phyloP scores from a whole-genome alignment of 1,140 invertebrate species.

The Dreissena rostriformis region DNA sequence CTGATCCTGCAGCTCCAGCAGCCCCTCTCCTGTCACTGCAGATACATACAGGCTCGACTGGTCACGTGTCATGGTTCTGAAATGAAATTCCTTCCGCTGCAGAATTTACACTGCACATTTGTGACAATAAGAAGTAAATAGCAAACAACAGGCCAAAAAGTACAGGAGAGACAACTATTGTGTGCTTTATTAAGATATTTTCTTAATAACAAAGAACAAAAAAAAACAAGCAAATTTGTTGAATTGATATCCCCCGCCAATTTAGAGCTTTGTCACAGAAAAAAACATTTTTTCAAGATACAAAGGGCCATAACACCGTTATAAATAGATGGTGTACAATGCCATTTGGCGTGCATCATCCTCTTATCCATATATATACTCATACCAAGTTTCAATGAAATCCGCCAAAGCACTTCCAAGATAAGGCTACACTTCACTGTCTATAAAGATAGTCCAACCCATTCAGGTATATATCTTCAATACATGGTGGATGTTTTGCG shows the following conservation, averaged over 20 bases:
- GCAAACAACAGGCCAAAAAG: neutral
- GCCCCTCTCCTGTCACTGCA: slow-evolving; percentile 77
- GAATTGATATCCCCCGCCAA: neutral
- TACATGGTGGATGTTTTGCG: neutral
- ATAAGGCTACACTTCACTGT: too few species aligned
- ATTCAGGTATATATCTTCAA: neutral
- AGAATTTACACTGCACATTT: neutral
- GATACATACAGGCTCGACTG: slow-evolving; percentile 41
- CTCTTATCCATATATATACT: too few species aligned
- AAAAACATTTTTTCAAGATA: too few species aligned
- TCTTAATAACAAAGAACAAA: neutral
- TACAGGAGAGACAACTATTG: neutral
- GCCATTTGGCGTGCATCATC: too few species aligned
- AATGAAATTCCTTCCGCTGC: neutral
- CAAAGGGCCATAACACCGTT: too few species aligned
- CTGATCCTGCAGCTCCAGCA: slow-evolving; percentile 83
- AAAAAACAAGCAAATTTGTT: neutral
- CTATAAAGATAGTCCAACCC: too few species aligned
- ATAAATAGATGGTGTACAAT: too few species aligned
- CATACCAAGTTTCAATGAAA: too few species aligned
- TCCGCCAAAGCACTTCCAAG: too few species aligned
- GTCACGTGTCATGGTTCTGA: neutral
- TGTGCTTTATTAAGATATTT: slow-evolving; percentile 7
- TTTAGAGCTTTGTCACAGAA: too few species aligned
- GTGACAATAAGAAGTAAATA: neutral